These are phyloP conservation scores for Zaprionus kolodkinae DNA, from an alignment of 1,140 invertebrate species.

Conservation along the genomic window DNA sequence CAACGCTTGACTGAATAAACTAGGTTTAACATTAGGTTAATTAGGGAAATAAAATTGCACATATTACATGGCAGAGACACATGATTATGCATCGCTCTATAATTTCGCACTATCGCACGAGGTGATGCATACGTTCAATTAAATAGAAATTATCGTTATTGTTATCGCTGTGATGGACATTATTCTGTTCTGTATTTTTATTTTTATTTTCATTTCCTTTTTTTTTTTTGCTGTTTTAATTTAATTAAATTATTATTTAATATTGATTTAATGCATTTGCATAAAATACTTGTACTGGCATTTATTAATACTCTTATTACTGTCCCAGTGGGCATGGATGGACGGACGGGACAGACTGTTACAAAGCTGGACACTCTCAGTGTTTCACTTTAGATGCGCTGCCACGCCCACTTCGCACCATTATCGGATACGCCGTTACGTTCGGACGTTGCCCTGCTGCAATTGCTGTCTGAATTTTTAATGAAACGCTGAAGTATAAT, in stretches of 20 bases:
- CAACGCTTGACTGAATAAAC: conserved; percentile 7
- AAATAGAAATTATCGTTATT: conserved; percentile 60
- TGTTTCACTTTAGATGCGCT: conserved; percentile 26
- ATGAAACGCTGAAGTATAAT: conserved; percentile 81
- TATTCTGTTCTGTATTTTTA: not conserved
- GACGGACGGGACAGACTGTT: not conserved
- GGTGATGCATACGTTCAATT: conserved; percentile 46
- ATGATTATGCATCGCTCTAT: conserved; percentile 42
- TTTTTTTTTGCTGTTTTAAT: conserved; percentile 29
- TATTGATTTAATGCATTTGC: conserved; percentile 77
- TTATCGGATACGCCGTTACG: conserved; percentile 37
- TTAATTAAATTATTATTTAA: conserved; percentile 76
- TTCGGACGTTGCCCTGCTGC: conserved; percentile 29
- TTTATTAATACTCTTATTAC: conserved; percentile 50
- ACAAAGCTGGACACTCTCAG: conserved; percentile 14
- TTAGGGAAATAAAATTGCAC: conserved; percentile 44
- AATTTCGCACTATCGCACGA: conserved; percentile 31
- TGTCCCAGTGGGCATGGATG: conserved; percentile 18
- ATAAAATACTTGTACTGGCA: conserved; percentile 54
- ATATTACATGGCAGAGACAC: conserved; percentile 31
- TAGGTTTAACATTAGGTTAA: conserved; percentile 39
- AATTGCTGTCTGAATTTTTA: conserved; percentile 68
- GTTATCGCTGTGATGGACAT: conserved; percentile 46
- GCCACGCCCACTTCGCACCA: conserved; percentile 40
- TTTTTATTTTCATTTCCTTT: conserved; percentile 23